Conservation (phyloP, 2,888 invertebrate species). For the Notodromas monacha region DNA sequence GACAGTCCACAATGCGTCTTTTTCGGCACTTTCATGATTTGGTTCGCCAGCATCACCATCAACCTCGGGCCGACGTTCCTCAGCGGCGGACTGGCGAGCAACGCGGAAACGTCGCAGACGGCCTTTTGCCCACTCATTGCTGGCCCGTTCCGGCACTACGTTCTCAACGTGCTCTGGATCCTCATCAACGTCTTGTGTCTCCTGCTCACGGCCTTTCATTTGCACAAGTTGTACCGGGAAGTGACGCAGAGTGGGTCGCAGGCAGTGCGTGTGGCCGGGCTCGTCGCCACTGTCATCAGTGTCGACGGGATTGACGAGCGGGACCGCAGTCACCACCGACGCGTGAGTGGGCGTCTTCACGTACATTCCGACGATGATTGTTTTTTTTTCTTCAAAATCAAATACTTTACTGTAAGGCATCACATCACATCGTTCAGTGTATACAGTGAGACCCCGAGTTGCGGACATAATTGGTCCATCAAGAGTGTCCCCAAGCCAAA, state of each 20-base stretch:
- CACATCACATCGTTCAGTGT: too few species aligned
- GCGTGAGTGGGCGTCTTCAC: too few species aligned
- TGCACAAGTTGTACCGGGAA: conserved; percentile 39
- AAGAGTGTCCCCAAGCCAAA: too few species aligned
- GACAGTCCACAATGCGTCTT: conserved; percentile 61
- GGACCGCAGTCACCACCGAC: conserved; percentile 5
- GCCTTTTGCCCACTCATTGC: conserved; percentile 56
- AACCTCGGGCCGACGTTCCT: conserved; percentile 61
- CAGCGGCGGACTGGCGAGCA: conserved; percentile 45
- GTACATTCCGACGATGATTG: too few species aligned
- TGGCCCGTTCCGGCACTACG: conserved; percentile 57
- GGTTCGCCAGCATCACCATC: conserved; percentile 66
- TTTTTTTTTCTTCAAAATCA: too few species aligned
- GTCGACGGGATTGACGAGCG: conserved; percentile 24
- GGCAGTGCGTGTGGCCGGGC: conserved; percentile 43
- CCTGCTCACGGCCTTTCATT: conserved; percentile 43
- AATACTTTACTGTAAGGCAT: too few species aligned
- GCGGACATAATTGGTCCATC: too few species aligned
- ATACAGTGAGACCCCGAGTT: too few species aligned
- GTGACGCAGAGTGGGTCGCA: conserved; percentile 50
- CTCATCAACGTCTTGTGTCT: conserved; percentile 57
- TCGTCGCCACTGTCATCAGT: conserved; percentile 48
- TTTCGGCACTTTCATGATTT: conserved; percentile 68
- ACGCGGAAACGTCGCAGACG: conserved; percentile 26
- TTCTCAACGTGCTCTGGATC: conserved; percentile 64